Base-by-base conservation (phyloP, 2,113 vertebrate genomes). In the Maccullochella peelii region DNA sequence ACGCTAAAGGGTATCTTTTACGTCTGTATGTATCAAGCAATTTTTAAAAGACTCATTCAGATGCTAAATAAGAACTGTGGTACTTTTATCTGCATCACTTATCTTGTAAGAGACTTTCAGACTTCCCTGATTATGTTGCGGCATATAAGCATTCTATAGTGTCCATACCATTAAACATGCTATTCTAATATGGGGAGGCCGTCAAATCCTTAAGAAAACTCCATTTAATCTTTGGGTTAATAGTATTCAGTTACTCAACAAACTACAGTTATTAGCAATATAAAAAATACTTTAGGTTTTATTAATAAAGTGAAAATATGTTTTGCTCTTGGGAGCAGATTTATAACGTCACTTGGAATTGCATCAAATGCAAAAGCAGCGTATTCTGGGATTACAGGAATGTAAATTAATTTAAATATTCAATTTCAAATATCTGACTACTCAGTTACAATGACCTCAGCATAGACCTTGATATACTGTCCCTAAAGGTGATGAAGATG, bases 401-500 rank as follows among this genome's bases (percentile, higher is more conserved):
- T 47, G 18, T 44, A 1, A 36, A 62, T 33, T 1, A 21, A 30
- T 4, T 21, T 16, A 44, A 47, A 16, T 6, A 27, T 12, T 44
- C 2, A 38, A 40, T 8, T 25, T 58, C 20, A 30, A 1, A 68
- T 12, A 65, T 69, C 8, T n/a, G 16, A 36, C 20, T 70, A 8
- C 44, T 73, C 11, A 42, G 14, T 44, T 38, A 38, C 6, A 42
- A 52, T 25, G 40, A 85, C 38, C 81, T 75, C 44, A 72, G 49
- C 42, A 18, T 30, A 68, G 61, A 21, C 36, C 25, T n/a, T 57
- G 25, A 21, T 21, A 18, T 27, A 20, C 38, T 58, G 83, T 79
- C 76, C 78, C 63, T 73, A 16, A 77, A 83, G 85, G 70, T 73
- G 42, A 30, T 68, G 71, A 55, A 61, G 54, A 63, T 65, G 77